Percentiles rank a stretch among this genome's conserved stretches.
Conservation (phyloP, 2,888 invertebrate genomes). For the Cecidostiba fungosa region DNA sequence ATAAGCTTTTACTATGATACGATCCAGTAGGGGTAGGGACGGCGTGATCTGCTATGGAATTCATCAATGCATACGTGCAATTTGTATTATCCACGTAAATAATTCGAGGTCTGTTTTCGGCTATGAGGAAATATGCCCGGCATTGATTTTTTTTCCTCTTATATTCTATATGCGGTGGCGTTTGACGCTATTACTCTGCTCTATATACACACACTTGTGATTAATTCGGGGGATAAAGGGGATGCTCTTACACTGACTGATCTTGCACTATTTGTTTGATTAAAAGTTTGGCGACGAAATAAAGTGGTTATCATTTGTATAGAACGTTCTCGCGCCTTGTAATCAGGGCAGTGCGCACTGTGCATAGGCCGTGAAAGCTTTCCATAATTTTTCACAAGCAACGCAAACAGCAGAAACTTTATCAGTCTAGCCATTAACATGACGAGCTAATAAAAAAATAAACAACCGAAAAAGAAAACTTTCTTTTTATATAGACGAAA, state of each 20-base stretch:
- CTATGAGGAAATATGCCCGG: conserved; percentile 43
- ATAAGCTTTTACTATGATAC: conserved; percentile 64
- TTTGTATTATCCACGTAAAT: conserved; percentile 57
- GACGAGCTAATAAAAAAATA: neutral
- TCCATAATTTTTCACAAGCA: neutral
- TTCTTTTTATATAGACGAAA: conserved; percentile 8
- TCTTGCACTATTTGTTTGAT: conserved; percentile 15
- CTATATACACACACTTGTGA: neutral
- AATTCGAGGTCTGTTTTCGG: conserved; percentile 40
- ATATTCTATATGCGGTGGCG: neutral
- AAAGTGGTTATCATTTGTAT: neutral
- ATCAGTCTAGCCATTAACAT: neutral
- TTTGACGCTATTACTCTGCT: neutral
- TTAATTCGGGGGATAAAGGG: conserved; percentile 8
- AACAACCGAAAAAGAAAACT: conserved; percentile 12
- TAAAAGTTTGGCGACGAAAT: conserved; percentile 19
- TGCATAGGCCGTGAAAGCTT: conserved; percentile 1
- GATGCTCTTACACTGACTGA: conserved; percentile 1
- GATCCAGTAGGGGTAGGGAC: conserved; percentile 7
- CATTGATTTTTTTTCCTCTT: conserved; percentile 45
- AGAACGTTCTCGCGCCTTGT: neutral
- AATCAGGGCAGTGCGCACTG: neutral
- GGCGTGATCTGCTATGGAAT: conserved; percentile 48
- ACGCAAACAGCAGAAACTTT: conserved; percentile 2
- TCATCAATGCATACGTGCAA: conserved; percentile 57